Evolutionary conservation across 2,797 vertebrate genomes (phyloP).

Genomic region (Chlorospingus flavigularis): DNA sequence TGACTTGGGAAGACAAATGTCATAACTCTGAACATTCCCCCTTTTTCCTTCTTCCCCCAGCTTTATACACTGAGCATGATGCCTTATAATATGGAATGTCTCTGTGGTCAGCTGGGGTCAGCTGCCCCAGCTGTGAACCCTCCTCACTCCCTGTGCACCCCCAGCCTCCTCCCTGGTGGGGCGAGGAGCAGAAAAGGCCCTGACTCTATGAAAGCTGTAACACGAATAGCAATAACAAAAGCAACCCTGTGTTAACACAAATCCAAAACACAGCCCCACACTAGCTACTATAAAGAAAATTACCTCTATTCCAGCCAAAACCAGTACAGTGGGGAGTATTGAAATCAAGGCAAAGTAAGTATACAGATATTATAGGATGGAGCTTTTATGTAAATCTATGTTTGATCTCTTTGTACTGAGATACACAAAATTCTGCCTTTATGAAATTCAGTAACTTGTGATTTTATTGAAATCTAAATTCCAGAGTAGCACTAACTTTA

Average conservation of each 20-base stretch:
- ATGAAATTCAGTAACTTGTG: not conserved
- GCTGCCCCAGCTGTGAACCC: not conserved
- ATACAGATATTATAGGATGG: not conserved
- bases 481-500: not conserved
- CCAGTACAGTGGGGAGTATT: not conserved
- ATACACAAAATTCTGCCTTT: not conserved
- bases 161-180: not conserved
- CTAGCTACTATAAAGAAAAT: not conserved
- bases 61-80: not conserved
- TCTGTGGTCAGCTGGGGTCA: not conserved
- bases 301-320: not conserved
- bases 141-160: not conserved
- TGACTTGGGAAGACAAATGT: not conserved
- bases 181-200: not conserved
- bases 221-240: not conserved
- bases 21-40: rapidly evolving
- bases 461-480: not conserved
- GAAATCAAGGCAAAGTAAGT: not conserved
- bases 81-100: not conserved
- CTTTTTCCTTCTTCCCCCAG: not conserved
- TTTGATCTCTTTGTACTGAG: not conserved
- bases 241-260: not conserved
- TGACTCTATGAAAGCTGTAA: not conserved
- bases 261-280: not conserved
- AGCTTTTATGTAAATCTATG: not conserved